Evolutionary conservation across 2,113 vertebrate genomes (phyloP), one percentile per base, ranked within the genome.

Genomic region (Bufo bufo): DNA sequence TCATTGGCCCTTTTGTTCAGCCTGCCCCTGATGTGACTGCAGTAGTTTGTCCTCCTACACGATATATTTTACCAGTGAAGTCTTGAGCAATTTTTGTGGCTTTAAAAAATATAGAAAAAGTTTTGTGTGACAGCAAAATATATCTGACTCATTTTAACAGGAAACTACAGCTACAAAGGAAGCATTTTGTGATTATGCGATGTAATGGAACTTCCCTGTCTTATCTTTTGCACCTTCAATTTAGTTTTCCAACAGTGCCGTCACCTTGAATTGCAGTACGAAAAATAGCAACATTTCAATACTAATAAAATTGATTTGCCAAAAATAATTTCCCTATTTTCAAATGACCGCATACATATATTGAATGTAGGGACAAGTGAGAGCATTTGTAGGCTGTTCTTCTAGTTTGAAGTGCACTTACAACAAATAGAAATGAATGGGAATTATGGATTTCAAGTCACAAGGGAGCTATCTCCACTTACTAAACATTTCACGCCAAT

Each of bases 371-470:
- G 23, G 43, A 19, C 43, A 49, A 75, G 43, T 8, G 13, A 72
- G 1, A 45, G 71, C 0, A 13, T 16, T 49, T 49, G 72, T 45
- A 75, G 19, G 45, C 72, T 49, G 6, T 9, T 75, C 72, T 75
- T 75, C 72, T 75, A 72, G 16, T 6, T 72, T 72, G 6, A 49
- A 49, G 72, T 49, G 72, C 72, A 75, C 45, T 75, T 49, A 9
- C 45, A 75, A 75, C 72, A 75, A 47, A 75, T 75, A 49, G 43
- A 49, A 75, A 16, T 75, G 16, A 75, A 75, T 75, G 45, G 45
- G 72, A 75, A 75, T 72, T 72, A 72, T 72, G 33, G 69, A 45
- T 75, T 16, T 75, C 16, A 49, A 75, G 45, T 17, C 16, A 75
- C 45, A 19, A 75, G 72, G 72, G 45, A 75, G 16, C 14, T 33